Evolutionary conservation across 2,113 vertebrate genomes (phyloP), one percentile per base, ranked within the genome.

Genomic region (Anas platyrhynchos): DNA sequence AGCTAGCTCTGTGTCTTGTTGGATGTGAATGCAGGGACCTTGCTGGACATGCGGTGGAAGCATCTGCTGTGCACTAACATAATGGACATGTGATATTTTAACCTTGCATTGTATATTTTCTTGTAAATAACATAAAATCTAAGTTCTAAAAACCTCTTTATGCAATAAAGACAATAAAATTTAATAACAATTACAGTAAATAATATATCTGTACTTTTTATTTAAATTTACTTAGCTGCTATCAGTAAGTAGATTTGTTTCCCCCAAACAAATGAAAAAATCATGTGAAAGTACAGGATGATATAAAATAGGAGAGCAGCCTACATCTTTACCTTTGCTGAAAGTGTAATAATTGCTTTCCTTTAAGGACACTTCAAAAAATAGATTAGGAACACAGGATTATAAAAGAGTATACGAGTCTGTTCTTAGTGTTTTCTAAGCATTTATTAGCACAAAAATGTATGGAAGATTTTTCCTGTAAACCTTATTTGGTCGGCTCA

Each of bases 11-110:
- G 95, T 98, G 91, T 97, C 98, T 1, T 95, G 98, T 5, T 99
- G 99, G 99, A 99, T 99, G 98, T 99, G 96, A 97, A 76, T 31
- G 54, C 85, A 79, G 87, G 58, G 93, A 93, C 89, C 80, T 74
- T 34, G 85, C 84, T 80, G 86, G 86, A 93, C 93, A 92, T 43
- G 46, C 32, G 41, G 23, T 18, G 66, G 75, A 68, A 91, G 76
- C 65, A 67, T 74, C 83, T 89, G 73, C 87, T 93, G 38, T 93
- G 80, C 38, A 7, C 78, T 90, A 27, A 12, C 91, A 16, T 78
- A 91, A 91, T 67, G 76, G 48, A 91, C 44, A 12, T 86, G 65
- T 90, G 79, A 65, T 48, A 18, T 79, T 87, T 84, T 94, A 96
- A 88, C 77, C 54, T 96, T 94, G 69, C 69, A 79, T 88, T 98